These are phyloP conservation scores for Dendrolimus kikuchii DNA, from an alignment of 1,140 invertebrate genomes.

Conservation along the genomic window DNA sequence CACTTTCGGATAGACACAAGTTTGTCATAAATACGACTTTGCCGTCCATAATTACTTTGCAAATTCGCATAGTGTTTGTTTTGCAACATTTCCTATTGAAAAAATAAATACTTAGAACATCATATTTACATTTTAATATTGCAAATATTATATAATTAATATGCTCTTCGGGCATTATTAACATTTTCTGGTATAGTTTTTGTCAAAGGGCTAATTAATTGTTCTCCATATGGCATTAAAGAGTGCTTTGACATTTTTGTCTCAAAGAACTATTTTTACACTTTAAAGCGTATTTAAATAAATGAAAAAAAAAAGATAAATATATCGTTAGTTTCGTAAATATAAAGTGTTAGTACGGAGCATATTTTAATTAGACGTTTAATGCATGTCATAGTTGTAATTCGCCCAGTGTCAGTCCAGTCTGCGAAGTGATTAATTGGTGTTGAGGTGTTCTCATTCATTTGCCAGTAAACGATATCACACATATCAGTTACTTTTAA, in stretches of 20 bases:
- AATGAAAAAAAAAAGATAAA: conserved; percentile 46
- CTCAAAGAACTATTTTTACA: conserved; percentile 67
- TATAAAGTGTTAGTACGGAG: conserved; percentile 57
- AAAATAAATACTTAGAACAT: conserved; percentile 24
- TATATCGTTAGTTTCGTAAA: conserved; percentile 66
- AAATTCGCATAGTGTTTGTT: conserved; percentile 29
- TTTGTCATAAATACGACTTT: conserved; percentile 30
- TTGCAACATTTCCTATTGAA: conserved; percentile 28
- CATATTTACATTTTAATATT: conserved; percentile 26
- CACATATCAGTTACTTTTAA: conserved; percentile 31
- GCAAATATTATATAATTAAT: conserved; percentile 16
- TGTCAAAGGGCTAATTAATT: conserved; percentile 21
- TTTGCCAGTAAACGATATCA: conserved; percentile 39
- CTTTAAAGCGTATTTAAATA: conserved; percentile 53
- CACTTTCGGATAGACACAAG: conserved; percentile 20
- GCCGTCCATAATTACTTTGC: conserved; percentile 54
- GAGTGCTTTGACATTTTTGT: conserved; percentile 51
- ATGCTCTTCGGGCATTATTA: conserved; percentile 49
- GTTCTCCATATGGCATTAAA: conserved; percentile 29
- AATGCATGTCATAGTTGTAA: conserved; percentile 65
- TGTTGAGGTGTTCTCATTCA: conserved; percentile 31
- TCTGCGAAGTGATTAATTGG: conserved; percentile 27
- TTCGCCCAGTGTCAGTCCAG: conserved; percentile 36
- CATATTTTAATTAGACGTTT: conserved; percentile 67
- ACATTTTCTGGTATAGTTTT: conserved; percentile 38